phyloP scores from a whole-genome alignment of 2,888 invertebrate genomes.

The Apamea crenata region DNA sequence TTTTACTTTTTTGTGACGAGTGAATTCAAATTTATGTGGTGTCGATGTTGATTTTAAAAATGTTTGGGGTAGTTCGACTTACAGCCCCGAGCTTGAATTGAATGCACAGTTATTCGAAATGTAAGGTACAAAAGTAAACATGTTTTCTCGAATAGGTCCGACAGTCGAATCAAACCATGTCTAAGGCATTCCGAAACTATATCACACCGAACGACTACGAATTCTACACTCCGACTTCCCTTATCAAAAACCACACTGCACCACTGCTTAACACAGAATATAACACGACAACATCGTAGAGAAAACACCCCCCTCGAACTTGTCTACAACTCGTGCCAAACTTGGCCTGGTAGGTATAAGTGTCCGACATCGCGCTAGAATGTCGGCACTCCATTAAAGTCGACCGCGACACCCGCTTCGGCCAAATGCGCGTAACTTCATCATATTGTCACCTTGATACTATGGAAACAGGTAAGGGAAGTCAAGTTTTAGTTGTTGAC shows the following conservation, averaged over 20 bases:
- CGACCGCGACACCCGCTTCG: slow-evolving; percentile 20
- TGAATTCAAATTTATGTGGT: not conserved
- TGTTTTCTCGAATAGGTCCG: not conserved
- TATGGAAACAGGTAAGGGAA: not conserved
- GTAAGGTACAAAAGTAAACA: not conserved
- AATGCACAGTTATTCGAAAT: not conserved
- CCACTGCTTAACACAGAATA: not conserved
- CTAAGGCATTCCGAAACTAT: not conserved
- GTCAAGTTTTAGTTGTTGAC: not conserved
- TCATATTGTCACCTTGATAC: slow-evolving; percentile 37
- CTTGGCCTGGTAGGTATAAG: slow-evolving; percentile 24
- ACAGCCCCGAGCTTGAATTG: not conserved
- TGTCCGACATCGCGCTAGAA: slow-evolving; percentile 42
- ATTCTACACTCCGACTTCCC: not conserved
- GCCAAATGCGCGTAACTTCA: slow-evolving; percentile 37
- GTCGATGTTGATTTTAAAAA: not conserved
- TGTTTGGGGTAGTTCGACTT: not conserved
- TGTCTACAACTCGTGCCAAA: slow-evolving; percentile 34
- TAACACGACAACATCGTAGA: not conserved
- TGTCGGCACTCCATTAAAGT: slow-evolving; percentile 42
- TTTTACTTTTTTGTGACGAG: not conserved
- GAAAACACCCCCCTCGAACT: slow-evolving; percentile 22
- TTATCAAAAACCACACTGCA: not conserved
- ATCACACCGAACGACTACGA: not conserved
- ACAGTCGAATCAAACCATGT: not conserved